Conservation (phyloP, 2,113 vertebrate genomes). For the Lepisosteus oculatus region DNA sequence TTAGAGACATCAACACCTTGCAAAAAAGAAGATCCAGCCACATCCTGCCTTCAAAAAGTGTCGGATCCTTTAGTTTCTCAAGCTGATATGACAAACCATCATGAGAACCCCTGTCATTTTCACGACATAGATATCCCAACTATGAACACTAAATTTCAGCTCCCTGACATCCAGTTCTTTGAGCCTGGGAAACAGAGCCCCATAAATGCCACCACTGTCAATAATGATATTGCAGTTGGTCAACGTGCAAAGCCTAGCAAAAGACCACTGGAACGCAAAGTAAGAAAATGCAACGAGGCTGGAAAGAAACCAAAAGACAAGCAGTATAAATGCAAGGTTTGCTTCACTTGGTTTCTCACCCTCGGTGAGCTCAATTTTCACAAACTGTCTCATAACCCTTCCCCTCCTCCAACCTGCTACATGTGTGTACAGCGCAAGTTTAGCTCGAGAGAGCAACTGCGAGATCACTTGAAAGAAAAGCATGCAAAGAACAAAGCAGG, state of each 20-base stretch:
- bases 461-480: slow-evolving; percentile 89
- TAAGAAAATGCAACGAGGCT: slow-evolving; percentile 57
- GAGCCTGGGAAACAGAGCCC: slow-evolving; percentile 59
- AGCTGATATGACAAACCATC: slow-evolving; percentile 26
- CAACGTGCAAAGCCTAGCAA: slow-evolving; percentile 46
- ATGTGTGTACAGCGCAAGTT: slow-evolving; percentile 97
- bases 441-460: slow-evolving; percentile 87
- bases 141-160: slow-evolving; percentile 71
- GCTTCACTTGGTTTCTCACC: slow-evolving; percentile 90
- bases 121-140: slow-evolving; percentile 70
- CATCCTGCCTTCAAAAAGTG: slow-evolving; percentile 42
- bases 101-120: slow-evolving; percentile 50
- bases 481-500: slow-evolving; percentile 86
- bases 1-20: slow-evolving; percentile 50
- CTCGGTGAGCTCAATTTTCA: slow-evolving; percentile 91
- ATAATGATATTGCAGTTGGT: slow-evolving; percentile 28
- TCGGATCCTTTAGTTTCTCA: slow-evolving; percentile 49
- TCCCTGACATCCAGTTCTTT: slow-evolving; percentile 72
- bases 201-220: slow-evolving; percentile 26
- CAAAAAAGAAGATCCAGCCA: slow-evolving; percentile 44
- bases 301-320: slow-evolving; percentile 76
- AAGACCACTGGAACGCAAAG: slow-evolving; percentile 54
- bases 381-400: slow-evolving; percentile 89
- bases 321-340: slow-evolving; percentile 92
- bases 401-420: slow-evolving; percentile 93